phyloP scores from a whole-genome alignment of 2,888 invertebrate species.

The Acronicta aceris region DNA sequence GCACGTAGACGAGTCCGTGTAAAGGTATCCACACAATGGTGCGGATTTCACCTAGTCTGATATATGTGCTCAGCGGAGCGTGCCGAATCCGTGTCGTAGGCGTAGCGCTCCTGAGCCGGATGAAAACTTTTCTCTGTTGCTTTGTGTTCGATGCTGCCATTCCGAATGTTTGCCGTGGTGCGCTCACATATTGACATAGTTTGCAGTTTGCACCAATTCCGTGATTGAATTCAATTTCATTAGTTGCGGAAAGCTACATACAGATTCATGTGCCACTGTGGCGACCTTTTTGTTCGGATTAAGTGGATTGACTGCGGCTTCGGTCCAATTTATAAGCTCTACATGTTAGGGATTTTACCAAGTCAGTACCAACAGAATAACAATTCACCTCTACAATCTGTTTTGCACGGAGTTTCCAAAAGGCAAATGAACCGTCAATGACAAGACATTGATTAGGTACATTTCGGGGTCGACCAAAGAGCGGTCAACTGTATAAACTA shows the following conservation, averaged over 20 bases:
- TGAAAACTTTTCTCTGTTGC: slow-evolving; percentile 62
- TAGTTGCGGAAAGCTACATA: slow-evolving; percentile 42
- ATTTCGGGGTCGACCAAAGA: too few species aligned
- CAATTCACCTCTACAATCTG: too few species aligned
- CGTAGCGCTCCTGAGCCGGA: slow-evolving; percentile 54
- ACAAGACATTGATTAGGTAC: too few species aligned
- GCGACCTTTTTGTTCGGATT: slow-evolving; percentile 48
- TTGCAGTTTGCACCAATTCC: slow-evolving; percentile 48
- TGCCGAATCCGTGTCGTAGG: slow-evolving; percentile 54
- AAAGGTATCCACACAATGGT: slow-evolving; percentile 56
- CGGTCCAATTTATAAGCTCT: slow-evolving; percentile 50
- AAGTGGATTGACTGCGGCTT: slow-evolving; percentile 55
- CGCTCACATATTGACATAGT: slow-evolving; percentile 40
- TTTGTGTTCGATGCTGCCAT: slow-evolving; percentile 35
- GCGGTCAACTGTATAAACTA: too few species aligned
- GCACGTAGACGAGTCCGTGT: slow-evolving; percentile 46
- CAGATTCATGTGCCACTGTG: slow-evolving; percentile 34
- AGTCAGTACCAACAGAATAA: slow-evolving; percentile 8
- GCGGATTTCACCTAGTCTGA: slow-evolving; percentile 57
- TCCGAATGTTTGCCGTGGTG: slow-evolving; percentile 27
- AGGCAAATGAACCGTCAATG: too few species aligned
- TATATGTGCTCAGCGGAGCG: slow-evolving; percentile 62
- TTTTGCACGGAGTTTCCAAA: too few species aligned
- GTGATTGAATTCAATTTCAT: slow-evolving; percentile 52
- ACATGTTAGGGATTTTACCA: slow-evolving; percentile 37